Conservation (phyloP, 2,888 invertebrate genomes). For the Micropterix aruncella region DNA sequence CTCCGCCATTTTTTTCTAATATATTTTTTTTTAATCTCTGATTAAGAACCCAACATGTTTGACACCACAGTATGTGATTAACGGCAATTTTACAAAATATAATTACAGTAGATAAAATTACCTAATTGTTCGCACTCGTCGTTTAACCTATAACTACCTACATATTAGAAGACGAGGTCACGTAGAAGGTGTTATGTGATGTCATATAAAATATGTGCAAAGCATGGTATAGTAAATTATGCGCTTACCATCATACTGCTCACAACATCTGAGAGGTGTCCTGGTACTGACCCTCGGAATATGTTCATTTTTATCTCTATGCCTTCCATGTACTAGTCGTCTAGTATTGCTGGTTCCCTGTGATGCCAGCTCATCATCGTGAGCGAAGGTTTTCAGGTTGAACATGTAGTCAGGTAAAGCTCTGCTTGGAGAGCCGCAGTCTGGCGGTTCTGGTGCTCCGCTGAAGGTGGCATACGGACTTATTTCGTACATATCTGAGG, state of each 20-base stretch:
- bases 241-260: not conserved
- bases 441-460: slow-evolving; percentile 22
- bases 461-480: slow-evolving; percentile 51
- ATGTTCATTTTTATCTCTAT: not conserved
- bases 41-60: too few relatives aligned
- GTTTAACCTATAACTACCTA: too few relatives aligned
- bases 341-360: not conserved
- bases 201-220: too few relatives aligned
- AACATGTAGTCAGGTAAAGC: not conserved
- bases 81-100: too few relatives aligned
- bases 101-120: too few relatives aligned
- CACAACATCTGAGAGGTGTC: not conserved
- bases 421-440: not conserved
- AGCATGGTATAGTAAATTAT: too few relatives aligned
- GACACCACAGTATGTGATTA: too few relatives aligned
- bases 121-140: too few relatives aligned
- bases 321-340: not conserved
- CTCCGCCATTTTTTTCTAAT: too few relatives aligned
- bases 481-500: slow-evolving; percentile 47
- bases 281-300: not conserved
- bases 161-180: too few relatives aligned
- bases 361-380: not conserved
- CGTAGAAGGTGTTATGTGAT: too few relatives aligned
- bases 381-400: not conserved
- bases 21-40: too few relatives aligned